Conservation (phyloP, 2,888 invertebrate genomes). For the Zaprionus bogoriensis region DNA sequence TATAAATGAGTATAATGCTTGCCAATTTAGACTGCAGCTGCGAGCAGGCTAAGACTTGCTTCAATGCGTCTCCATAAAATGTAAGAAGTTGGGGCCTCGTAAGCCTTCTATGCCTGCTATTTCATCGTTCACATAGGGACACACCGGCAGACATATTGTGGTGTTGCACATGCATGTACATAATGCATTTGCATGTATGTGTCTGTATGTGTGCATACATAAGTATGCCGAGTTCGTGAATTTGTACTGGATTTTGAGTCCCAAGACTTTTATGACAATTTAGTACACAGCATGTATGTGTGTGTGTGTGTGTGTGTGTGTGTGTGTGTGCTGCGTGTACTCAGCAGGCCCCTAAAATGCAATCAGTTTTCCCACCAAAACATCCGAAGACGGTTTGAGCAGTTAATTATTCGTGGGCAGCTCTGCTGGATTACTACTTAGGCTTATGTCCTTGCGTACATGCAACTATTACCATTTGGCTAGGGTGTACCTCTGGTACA, state of each 20-base stretch:
- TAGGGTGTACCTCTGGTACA: no score
- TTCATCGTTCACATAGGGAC: background rate
- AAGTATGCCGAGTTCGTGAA: background rate
- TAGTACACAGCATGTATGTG: no score
- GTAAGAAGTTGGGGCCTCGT: background rate
- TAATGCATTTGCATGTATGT: background rate
- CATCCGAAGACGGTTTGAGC: no score
- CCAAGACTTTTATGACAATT: no score
- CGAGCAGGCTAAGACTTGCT: slow-evolving; percentile 1
- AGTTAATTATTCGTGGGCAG: no score
- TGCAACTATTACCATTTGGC: no score
- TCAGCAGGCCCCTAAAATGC: background rate
- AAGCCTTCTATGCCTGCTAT: background rate
- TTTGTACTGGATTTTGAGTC: background rate
- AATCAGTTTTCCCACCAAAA: slow-evolving; percentile 51
- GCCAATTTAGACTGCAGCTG: slow-evolving; percentile 22
- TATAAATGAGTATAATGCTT: slow-evolving; percentile 12
- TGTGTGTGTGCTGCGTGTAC: no score
- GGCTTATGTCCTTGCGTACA: no score
- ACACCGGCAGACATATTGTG: slow-evolving; percentile 35
- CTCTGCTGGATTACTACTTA: no score
- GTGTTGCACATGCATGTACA: background rate
- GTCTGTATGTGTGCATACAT: background rate
- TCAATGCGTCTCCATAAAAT: background rate
- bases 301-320: background rate